Evolutionary conservation across 2,113 vertebrate species (phyloP).

Genomic region (Stigmatopora argus): DNA sequence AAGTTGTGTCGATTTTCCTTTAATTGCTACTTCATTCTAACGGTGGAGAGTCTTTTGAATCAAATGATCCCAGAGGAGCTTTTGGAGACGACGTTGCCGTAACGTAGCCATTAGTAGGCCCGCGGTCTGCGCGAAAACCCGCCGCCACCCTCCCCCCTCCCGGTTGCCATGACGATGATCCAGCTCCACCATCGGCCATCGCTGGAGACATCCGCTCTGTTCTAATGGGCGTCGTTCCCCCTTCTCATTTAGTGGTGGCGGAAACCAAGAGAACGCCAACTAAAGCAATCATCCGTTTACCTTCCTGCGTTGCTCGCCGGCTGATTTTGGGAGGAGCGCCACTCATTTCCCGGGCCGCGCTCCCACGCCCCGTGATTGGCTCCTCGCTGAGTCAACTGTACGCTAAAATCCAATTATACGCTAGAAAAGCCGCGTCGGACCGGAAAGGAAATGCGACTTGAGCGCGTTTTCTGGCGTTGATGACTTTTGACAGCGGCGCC

Average conservation of each 20-base stretch:
- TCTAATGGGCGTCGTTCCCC: background rate
- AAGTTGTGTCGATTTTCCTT: too few species aligned
- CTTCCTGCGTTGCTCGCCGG: background rate
- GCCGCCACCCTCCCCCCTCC: too few species aligned
- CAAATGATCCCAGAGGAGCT: too few species aligned
- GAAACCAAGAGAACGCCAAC: conserved; percentile 8
- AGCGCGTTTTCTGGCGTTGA: background rate
- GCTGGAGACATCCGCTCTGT: background rate
- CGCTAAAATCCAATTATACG: too few species aligned
- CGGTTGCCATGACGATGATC: background rate
- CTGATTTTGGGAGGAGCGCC: conserved; percentile 18
- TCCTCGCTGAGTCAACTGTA: too few species aligned
- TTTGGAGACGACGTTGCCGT: background rate
- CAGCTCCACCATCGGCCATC: background rate
- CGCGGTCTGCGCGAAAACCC: background rate
- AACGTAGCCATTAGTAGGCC: background rate
- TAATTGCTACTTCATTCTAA: too few species aligned
- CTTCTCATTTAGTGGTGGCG: background rate
- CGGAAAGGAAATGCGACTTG: too few species aligned
- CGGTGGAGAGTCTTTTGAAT: too few species aligned
- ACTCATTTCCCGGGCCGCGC: conserved; percentile 19
- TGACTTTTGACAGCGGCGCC: background rate
- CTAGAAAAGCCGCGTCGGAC: too few species aligned
- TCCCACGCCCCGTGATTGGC: conserved; percentile 6
- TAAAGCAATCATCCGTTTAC: conserved; percentile 17